phyloP scores from a whole-genome alignment of 2,113 vertebrate species.

The Callipepla squamata region DNA sequence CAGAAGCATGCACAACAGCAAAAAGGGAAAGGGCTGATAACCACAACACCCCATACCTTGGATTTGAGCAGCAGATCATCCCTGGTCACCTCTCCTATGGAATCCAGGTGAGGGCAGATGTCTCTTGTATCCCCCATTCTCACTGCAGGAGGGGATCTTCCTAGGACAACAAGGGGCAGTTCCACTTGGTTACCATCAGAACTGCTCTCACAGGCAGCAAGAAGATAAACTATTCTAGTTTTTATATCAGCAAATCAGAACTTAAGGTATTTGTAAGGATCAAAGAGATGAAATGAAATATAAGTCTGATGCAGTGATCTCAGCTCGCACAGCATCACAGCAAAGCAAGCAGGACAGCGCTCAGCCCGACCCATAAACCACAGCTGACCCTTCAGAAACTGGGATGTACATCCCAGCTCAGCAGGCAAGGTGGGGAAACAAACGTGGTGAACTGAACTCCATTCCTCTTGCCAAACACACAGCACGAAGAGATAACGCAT shows the following conservation, averaged over 20 bases:
- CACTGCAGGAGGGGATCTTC: neutral
- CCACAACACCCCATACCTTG: slow-evolving; percentile 80
- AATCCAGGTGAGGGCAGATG: slow-evolving; percentile 92
- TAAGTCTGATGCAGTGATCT: neutral
- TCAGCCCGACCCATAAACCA: neutral
- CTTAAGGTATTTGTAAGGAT: neutral
- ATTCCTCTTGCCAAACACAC: neutral
- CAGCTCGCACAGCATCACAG: neutral
- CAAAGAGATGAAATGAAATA: neutral
- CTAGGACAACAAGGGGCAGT: neutral
- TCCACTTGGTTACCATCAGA: neutral
- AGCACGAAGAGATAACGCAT: neutral
- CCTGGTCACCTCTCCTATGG: slow-evolving; percentile 94
- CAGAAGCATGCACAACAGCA: neutral
- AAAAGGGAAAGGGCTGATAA: neutral
- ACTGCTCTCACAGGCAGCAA: neutral
- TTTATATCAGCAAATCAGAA: neutral
- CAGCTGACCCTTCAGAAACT: neutral
- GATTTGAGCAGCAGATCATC: slow-evolving; percentile 94
- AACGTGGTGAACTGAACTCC: neutral
- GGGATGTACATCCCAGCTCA: neutral
- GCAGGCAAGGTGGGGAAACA: neutral
- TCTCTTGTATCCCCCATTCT: slow-evolving; percentile 87
- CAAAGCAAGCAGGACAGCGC: neutral
- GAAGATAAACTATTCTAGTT: neutral